A percentile compares a stretch with the other conserved stretches of the same genome.
These are phyloP conservation scores for Halesus radiatus DNA, from an alignment of 1,140 invertebrate genomes.

Conservation along the genomic window DNA sequence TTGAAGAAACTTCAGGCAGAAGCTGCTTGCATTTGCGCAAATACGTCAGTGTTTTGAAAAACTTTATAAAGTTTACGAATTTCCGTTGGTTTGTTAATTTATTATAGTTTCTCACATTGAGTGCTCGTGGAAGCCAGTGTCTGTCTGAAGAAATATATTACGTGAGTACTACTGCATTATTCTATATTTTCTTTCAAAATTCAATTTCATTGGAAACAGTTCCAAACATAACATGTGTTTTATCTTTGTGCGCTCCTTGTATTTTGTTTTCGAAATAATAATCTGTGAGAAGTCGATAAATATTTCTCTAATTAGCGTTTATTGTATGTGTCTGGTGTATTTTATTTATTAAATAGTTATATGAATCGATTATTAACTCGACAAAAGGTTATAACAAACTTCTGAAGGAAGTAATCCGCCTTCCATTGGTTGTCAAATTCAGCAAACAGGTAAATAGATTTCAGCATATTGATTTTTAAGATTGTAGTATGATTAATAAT, in stretches of 20 bases:
- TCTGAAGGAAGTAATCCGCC: no score
- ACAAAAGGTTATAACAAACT: no score
- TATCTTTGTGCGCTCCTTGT: background rate
- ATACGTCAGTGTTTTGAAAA: constrained; percentile 26
- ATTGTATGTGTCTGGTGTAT: no score
- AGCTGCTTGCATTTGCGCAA: constrained; percentile 10
- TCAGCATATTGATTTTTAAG: no score
- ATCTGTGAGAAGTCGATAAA: no score
- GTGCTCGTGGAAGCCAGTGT: background rate
- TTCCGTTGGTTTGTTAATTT: constrained; percentile 13
- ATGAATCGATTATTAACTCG: no score
- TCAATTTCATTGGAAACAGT: constrained; percentile 5
- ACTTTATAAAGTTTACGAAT: constrained; percentile 34
- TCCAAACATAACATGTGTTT: constrained; percentile 21
- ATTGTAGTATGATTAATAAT: no score
- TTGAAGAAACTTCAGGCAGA: constrained; percentile 48
- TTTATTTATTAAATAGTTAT: no score
- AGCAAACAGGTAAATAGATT: no score
- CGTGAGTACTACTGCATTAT: background rate
- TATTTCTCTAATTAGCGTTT: no score
- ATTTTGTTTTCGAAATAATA: constrained; percentile 22
- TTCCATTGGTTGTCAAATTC: no score
- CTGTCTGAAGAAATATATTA: background rate
- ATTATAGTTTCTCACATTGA: background rate
- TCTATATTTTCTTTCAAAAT: constrained; percentile 1